Base-by-base conservation (phyloP, 2,113 vertebrate genomes). In the Caranx ignobilis region DNA sequence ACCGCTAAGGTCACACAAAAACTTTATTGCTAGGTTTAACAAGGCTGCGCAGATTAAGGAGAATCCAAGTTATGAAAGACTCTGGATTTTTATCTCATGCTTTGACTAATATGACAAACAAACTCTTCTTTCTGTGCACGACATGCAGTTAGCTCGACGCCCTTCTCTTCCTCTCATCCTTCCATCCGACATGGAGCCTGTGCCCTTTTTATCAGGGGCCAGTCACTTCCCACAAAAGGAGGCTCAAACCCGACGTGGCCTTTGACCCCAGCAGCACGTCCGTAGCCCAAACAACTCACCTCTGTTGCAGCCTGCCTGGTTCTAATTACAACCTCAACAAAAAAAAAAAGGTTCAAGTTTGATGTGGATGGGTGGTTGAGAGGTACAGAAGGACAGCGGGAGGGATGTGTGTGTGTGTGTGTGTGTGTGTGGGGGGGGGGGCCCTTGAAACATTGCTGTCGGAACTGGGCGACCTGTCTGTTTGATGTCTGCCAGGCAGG, bases 401-500 rank as follows among this genome's bases (percentile, higher is more conserved):
- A 80, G 71, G 81, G 43, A 61, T 34, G 67, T 43, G 52, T 1
- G 37, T 62, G 31, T 6, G 39, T 34, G 67, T 43, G 52, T 1
- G 37, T 62, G 31, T 6, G 39, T 37, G 21, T 26, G 65, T 10
- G 39, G 35, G 57, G 10, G 63, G 50, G 55, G 31, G 64, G 60
- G 18, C 50, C 39, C 50, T 88, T 78, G 73, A 87, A 87, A 86
- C 50, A 26, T 72, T 43, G 57, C 79, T 72, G 77, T 87, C 32
- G 43, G 81, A 83, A 75, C 75, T 47, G 75, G 85, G 48, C 35
- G 83, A 86, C 74, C 84, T 83, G 81, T 86, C 85, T 84, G 75
- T 93, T 91, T 93, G 92, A 95, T 88, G 91, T 92, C 67, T 90
- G 70, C 81, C 82, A 84, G 89, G 78, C 78, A 47, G 82, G 57